Base-by-base conservation (phyloP, 2,888 invertebrate species). In the Andricus quercusramuli region DNA sequence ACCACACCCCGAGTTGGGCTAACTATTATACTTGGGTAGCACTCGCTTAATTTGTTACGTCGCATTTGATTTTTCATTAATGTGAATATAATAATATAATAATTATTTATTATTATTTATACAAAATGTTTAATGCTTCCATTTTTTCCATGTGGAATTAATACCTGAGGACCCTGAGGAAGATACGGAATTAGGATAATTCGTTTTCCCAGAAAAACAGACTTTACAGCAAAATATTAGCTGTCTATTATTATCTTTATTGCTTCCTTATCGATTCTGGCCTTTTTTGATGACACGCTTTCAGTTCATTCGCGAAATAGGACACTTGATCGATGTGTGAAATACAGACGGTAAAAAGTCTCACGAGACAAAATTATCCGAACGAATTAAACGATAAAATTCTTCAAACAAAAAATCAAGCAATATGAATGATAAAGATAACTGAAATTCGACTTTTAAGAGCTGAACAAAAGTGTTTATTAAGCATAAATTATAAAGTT, bases 251-350 rank as follows among this genome's bases (percentile, higher is more conserved):
- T 68, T 44, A 68, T 47, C 25, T 68, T 68, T 25, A 44, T 44
- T 44, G 17, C 68, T 68, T 25, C 25, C 47, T 44, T 68, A 68
- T 68, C n/a, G 44, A 68, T 68, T 68, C 25, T 47, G 44, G 68
- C 22, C 13, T 44, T 68, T 44, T 22, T 2, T 68, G 68, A 47
- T 68, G 68, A 68, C 47, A 68, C 68, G 44, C 47, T 47, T 68
- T 22, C 22, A 68, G 47, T 68, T 47, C 15, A 68, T 68, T 68
- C 22, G 68, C 44, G 44, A 68, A 44, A 44, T 68, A 44, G 68
- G 44, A 68, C 68, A 44, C 68, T 68, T 68, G 25, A 47, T 68
- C 68, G 68, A 68, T 17, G 37, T 67, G 32, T 5, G 15, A 25
- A 25, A 25, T 25, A 25, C 25, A 37, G 66, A 22, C 37, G 41